A percentile compares a stretch with the other conserved stretches of the same genome.
phyloP scores from a whole-genome alignment of 2,888 invertebrate species.

The Mylabris sibirica region DNA sequence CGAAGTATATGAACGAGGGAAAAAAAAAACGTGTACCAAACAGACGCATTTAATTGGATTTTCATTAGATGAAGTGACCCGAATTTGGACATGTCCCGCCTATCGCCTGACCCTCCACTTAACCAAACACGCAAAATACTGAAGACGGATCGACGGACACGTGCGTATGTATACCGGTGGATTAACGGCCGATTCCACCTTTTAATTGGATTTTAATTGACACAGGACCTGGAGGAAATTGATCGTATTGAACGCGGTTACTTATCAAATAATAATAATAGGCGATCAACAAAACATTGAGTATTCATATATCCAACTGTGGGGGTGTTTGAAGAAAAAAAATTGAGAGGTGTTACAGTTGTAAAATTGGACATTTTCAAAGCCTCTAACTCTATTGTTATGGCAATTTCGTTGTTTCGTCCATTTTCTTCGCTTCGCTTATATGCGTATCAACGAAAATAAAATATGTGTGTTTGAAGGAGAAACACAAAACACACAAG shows the following conservation, averaged over 20 bases:
- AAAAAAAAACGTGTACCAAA: conserved; percentile 30
- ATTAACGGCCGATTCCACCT: conserved; percentile 52
- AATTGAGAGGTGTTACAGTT: no score
- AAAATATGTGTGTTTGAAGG: conserved; percentile 25
- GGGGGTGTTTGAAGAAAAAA: no score
- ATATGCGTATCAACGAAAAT: neutral
- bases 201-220: conserved; percentile 57
- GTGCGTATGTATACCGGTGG: conserved; percentile 50
- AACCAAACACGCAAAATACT: conserved; percentile 46
- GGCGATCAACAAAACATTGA: neutral
- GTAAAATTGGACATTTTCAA: conserved; percentile 25
- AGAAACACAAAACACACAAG: conserved; percentile 35
- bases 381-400: conserved; percentile 30
- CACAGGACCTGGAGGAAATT: conserved; percentile 41
- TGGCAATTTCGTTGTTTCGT: conserved; percentile 15
- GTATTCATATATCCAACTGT: conserved; percentile 5
- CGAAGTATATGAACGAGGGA: neutral
- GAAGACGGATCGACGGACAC: conserved; percentile 45
- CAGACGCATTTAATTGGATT: conserved; percentile 48
- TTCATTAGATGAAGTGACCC: conserved; percentile 48
- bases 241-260: conserved; percentile 10
- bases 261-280: neutral
- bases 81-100: conserved; percentile 37
- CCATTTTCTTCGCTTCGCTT: conserved; percentile 22
- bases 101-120: conserved; percentile 42